Base-by-base conservation (phyloP, 2,113 vertebrate species). In the Lethenteron camtschaticum region DNA sequence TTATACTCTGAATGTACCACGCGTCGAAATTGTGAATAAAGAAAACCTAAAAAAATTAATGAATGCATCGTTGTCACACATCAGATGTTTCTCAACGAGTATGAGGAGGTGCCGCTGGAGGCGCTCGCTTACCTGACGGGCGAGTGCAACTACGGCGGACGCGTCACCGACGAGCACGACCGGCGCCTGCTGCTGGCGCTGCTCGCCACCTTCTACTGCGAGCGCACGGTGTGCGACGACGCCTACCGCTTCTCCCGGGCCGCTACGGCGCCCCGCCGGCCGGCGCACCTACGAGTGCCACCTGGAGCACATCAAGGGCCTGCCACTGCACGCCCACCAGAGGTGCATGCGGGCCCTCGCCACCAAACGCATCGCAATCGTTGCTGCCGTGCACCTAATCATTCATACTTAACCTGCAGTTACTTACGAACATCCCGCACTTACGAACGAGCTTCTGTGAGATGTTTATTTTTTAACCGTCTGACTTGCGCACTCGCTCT, bases 251-350 rank as follows among this genome's bases (percentile, higher is more conserved):
- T 78, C 72, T 74, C 79, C 74, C 74, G 0, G 0, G 74, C 73
- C 78, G 78, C 77, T 81, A 75, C 66, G 73, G 75, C 69, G 10
- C 68, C 1, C 2, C 70, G 68, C 41, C 72, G 73, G 76, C 69
- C 16, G n/a, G 16, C 56, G 41, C 41, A 5, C 60, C 73, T 76
- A 72, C 68, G 71, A 70, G 72, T 76, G 71, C 75, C 79, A 75
- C 71, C 77, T 76, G 73, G 76, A 76, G 57, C 74, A 75, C 0
- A 8, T 80, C 69, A 78, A 74, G 77, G 74, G 68, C 73, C 76
- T 75, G 66, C 76, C 74, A n/a, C 70, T 77, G 72, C 78, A 79
- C 71, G 75, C 75, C 63, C 71, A 71, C 56, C 75, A 70, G 76
- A 79, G 68, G 76, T 77, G 74, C 78, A 75, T 8, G 8, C 13